Conservation (phyloP, 2,888 invertebrate species). For the Himalopsyche anomala region DNA sequence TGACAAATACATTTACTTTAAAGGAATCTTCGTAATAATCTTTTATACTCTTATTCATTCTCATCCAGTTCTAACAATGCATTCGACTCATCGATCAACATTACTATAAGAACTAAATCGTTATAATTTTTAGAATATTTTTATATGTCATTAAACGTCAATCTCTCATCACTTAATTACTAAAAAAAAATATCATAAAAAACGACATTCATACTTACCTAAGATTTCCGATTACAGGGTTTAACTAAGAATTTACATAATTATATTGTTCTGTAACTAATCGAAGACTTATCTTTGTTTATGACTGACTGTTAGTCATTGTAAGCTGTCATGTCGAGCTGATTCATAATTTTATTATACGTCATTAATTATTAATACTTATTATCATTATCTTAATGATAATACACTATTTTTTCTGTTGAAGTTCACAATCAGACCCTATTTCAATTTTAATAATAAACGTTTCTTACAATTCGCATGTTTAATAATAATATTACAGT, state of each 20-base stretch:
- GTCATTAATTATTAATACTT: too few species aligned
- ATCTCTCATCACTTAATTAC: neutral
- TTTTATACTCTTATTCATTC: too few species aligned
- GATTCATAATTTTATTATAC: too few species aligned
- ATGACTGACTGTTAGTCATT: neutral
- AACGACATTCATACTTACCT: slow-evolving; percentile 44
- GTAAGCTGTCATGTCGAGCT: neutral
- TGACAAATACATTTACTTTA: too few species aligned
- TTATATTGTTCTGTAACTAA: slow-evolving; percentile 36
- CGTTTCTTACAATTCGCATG: too few species aligned
- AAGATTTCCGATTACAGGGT: slow-evolving; percentile 61
- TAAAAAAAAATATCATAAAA: slow-evolving; percentile 12
- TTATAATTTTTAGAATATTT: slow-evolving; percentile 27
- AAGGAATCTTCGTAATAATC: too few species aligned
- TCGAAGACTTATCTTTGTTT: slow-evolving; percentile 4
- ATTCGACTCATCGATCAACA: neutral
- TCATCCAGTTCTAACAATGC: too few species aligned
- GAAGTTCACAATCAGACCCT: too few species aligned
- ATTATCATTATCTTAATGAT: too few species aligned
- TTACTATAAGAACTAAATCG: neutral
- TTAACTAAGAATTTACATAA: slow-evolving; percentile 52
- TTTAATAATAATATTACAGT: too few species aligned
- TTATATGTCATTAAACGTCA: neutral
- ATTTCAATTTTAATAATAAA: too few species aligned
- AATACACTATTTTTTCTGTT: too few species aligned